A percentile compares a stretch with the other conserved stretches of the same genome.
Evolutionary conservation across 2,113 vertebrate species (phyloP).

Genomic region (Callipepla californica): DNA sequence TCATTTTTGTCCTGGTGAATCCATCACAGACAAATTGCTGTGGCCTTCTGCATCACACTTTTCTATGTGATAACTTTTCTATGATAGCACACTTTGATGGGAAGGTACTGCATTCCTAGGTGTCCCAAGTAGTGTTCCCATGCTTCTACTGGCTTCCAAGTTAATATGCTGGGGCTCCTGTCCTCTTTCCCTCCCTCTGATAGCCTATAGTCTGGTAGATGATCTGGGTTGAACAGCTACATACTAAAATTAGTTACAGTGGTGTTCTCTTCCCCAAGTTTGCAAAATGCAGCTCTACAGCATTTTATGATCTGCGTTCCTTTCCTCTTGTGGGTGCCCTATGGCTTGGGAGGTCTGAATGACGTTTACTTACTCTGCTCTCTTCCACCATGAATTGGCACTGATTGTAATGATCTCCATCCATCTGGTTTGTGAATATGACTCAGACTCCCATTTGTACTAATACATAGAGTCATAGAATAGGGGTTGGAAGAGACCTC

Average conservation of each 20-base stretch:
- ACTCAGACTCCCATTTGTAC: background rate
- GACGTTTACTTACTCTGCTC: background rate
- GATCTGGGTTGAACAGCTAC: background rate
- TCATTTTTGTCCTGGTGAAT: background rate
- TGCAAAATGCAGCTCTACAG: background rate
- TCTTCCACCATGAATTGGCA: background rate
- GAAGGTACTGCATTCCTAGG: background rate
- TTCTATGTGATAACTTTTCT: background rate
- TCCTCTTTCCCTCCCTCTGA: background rate
- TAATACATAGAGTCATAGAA: background rate
- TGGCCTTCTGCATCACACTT: background rate
- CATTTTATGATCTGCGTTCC: background rate
- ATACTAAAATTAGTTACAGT: background rate
- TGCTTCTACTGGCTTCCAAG: background rate
- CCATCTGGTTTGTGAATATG: background rate
- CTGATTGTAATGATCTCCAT: background rate
- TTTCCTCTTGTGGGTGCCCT: background rate
- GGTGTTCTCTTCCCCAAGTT: background rate
- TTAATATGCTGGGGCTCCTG: background rate
- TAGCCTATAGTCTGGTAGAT: background rate
- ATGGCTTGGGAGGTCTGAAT: background rate
- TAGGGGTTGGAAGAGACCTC: too few species aligned
- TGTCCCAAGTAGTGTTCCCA: background rate
- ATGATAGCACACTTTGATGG: background rate
- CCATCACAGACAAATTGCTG: background rate